Evolutionary conservation across 37 sponge, comb jelly and placozoan species (phyloP).

Genomic region (Dysidea cf. avara): DNA sequence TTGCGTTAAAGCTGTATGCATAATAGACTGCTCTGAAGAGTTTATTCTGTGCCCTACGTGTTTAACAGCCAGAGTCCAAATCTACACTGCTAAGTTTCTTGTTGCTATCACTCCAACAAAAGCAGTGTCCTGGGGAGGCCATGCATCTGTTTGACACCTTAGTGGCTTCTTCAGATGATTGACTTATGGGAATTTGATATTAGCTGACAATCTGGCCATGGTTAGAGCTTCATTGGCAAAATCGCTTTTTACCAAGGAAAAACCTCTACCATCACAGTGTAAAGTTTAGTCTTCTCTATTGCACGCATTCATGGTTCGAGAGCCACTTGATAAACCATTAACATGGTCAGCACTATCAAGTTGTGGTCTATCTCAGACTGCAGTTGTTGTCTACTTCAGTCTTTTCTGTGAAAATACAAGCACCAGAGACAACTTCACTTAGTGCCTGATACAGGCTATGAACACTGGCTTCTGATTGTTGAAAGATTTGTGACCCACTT

Average conservation of each 20-base stretch:
- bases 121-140: not conserved
- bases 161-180: not conserved
- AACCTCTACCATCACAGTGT: not conserved
- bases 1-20: slow-evolving; percentile 3
- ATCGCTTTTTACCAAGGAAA: slow-evolving; percentile 1
- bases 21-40: slow-evolving; percentile 25
- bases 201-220: slow-evolving; percentile 8
- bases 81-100: slow-evolving; percentile 13
- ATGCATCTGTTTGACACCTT: not conserved
- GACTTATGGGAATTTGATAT: not conserved
- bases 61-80: not conserved
- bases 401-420: too few relatives aligned
- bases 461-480: too few relatives aligned
- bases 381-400: too few relatives aligned
- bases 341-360: too few relatives aligned
- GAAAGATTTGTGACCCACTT: too few relatives aligned
- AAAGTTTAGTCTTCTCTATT: slow-evolving; percentile 3
- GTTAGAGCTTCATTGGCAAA: not conserved
- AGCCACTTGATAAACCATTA: not conserved
- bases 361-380: too few relatives aligned
- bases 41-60: not conserved
- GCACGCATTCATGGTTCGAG: slow-evolving; percentile 18
- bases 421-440: too few relatives aligned
- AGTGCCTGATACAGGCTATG: too few relatives aligned
- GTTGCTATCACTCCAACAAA: slow-evolving; percentile 7